Conservation (phyloP, 1,140 invertebrate species). For the Solenopsis invicta region DNA sequence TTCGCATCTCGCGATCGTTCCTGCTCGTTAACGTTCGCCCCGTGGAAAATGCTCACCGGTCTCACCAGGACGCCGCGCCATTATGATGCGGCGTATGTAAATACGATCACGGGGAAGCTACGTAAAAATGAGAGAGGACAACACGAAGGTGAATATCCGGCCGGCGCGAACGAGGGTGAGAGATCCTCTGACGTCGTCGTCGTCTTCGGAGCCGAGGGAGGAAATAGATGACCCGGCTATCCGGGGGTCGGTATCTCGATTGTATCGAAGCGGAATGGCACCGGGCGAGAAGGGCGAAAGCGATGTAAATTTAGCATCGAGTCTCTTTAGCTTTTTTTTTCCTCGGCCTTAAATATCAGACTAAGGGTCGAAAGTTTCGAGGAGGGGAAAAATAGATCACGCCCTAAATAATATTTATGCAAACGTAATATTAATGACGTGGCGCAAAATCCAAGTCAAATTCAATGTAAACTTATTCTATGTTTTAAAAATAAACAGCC, state of each 20-base stretch:
- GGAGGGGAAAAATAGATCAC: conserved; percentile 3
- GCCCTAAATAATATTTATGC: neutral
- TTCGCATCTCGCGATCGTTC: conserved; percentile 62
- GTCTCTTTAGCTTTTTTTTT: neutral
- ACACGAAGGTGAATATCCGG: conserved; percentile 50
- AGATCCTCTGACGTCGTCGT: conserved; percentile 46
- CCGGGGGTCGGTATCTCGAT: conserved; percentile 40
- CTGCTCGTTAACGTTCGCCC: conserved; percentile 68
- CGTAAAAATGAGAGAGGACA: conserved; percentile 30
- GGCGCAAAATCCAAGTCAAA: neutral
- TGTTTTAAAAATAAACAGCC: neutral
- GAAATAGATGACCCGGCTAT: conserved; percentile 57
- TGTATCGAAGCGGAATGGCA: conserved; percentile 49
- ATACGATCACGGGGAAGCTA: conserved; percentile 30
- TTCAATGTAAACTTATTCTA: neutral
- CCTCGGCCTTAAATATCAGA: conserved; percentile 31
- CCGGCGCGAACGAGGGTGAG: conserved; percentile 19
- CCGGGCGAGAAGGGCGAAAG: conserved; percentile 28
- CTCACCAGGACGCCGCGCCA: neutral
- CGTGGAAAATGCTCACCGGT: conserved; percentile 40
- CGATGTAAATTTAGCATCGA: conserved; percentile 57
- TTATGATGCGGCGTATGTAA: conserved; percentile 55
- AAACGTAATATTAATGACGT: neutral
- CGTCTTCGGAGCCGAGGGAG: conserved; percentile 27
- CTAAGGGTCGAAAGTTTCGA: neutral